These are phyloP conservation scores for Lordiphosa clarofinis DNA, from an alignment of 1,140 invertebrate species.

Conservation along the genomic window DNA sequence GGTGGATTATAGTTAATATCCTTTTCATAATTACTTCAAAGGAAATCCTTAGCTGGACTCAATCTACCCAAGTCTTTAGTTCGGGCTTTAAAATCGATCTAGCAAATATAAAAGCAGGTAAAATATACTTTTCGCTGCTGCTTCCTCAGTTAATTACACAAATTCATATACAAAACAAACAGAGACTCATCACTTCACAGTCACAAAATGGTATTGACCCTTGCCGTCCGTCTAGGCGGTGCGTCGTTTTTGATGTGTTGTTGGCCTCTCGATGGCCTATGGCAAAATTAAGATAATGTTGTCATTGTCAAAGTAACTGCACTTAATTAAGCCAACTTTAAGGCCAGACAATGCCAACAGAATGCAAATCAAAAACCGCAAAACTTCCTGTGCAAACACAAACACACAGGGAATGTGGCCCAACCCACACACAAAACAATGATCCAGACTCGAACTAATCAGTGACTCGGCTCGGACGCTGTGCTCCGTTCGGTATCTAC, in stretches of 20 bases:
- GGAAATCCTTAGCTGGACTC: too few species aligned
- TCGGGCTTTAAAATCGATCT: too few species aligned
- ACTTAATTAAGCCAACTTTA: conserved; percentile 73
- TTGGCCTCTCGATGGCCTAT: conserved; percentile 11
- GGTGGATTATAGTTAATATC: too few species aligned
- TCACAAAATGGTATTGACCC: too few species aligned
- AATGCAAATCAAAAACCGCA: conserved; percentile 74
- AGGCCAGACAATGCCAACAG: conserved; percentile 30
- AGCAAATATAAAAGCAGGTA: background rate
- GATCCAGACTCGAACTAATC: conserved; percentile 45
- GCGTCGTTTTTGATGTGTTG: conserved; percentile 36
- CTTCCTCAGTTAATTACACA: conserved; percentile 68
- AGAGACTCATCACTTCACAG: conserved; percentile 13
- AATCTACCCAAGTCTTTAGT: too few species aligned
- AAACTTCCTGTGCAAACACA: conserved; percentile 52
- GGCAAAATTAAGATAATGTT: conserved; percentile 59
- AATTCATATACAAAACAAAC: conserved; percentile 52
- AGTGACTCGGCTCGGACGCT: conserved; percentile 16
- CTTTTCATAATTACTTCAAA: too few species aligned
- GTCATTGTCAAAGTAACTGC: conserved; percentile 70
- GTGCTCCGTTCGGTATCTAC: conserved; percentile 56
- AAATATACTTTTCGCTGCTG: conserved; percentile 20
- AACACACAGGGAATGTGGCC: conserved; percentile 7
- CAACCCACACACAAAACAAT: conserved; percentile 32
- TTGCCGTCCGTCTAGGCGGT: background rate